Conservation (phyloP, 2,797 vertebrate genomes). For the Diplodus puntazzo region DNA sequence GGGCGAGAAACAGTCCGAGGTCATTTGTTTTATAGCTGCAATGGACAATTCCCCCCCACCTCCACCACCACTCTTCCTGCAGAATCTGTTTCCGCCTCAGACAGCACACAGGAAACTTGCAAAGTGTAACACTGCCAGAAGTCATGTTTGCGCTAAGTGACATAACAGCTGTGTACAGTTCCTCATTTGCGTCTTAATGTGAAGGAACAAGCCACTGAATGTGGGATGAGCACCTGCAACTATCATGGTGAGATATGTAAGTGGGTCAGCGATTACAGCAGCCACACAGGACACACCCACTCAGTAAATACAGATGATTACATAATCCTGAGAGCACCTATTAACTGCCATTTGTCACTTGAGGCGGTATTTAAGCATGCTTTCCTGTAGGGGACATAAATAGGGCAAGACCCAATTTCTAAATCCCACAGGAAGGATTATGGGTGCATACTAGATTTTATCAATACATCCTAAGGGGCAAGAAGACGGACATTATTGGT, state of each 20-base stretch:
- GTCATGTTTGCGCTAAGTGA: slow-evolving; percentile 19
- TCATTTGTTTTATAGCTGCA: slow-evolving; percentile 46
- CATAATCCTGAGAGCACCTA: slow-evolving; percentile 37
- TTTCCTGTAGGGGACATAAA: background rate
- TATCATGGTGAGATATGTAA: slow-evolving; percentile 34
- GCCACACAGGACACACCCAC: slow-evolving; percentile 24
- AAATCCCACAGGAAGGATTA: slow-evolving; percentile 6
- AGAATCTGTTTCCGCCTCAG: slow-evolving; percentile 33
- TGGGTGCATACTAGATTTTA: background rate
- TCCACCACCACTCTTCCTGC: background rate
- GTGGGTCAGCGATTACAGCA: slow-evolving; percentile 37
- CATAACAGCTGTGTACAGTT: background rate
- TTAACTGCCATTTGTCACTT: slow-evolving; percentile 33
- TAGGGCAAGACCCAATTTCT: background rate
- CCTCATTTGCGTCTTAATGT: slow-evolving; percentile 15
- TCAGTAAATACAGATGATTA: slow-evolving; percentile 28
- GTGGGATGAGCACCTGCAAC: slow-evolving; percentile 31
- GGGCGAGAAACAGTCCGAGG: slow-evolving; percentile 39
- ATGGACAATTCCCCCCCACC: no score
- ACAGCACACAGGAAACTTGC: slow-evolving; percentile 13
- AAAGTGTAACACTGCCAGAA: slow-evolving; percentile 13
- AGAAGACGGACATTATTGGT: slow-evolving; percentile 15
- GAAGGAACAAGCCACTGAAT: slow-evolving; percentile 16
- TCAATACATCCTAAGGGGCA: slow-evolving; percentile 6
- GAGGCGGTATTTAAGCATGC: slow-evolving; percentile 9